A percentile compares a stretch with the other conserved stretches of the same genome.
phyloP scores from a whole-genome alignment of 2,113 vertebrate species.

The Anoplopoma fimbria region DNA sequence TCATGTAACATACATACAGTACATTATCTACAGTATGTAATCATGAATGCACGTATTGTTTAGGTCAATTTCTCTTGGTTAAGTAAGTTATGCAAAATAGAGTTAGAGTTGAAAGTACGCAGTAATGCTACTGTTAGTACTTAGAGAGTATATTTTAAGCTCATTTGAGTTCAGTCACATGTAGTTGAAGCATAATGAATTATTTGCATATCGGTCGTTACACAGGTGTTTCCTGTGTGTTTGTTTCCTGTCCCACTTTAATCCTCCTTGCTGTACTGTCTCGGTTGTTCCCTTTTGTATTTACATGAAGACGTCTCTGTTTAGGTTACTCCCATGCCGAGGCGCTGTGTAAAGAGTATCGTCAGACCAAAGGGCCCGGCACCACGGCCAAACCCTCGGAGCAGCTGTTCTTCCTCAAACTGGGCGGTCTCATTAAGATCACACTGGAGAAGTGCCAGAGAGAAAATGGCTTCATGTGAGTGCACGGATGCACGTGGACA shows the following conservation, averaged over 20 bases:
- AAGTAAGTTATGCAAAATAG: neutral
- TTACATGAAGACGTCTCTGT: slow-evolving; percentile 14
- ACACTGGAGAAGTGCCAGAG: slow-evolving; percentile 96
- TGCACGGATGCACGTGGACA: neutral
- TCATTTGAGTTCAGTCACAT: slow-evolving; percentile 13
- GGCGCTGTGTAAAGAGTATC: slow-evolving; percentile 95
- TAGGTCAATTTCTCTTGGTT: neutral
- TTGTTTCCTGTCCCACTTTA: slow-evolving; percentile 20
- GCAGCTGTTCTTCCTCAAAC: slow-evolving; percentile 96
- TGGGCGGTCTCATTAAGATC: slow-evolving; percentile 91
- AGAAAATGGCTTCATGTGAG: slow-evolving; percentile 99
- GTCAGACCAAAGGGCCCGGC: slow-evolving; percentile 96
- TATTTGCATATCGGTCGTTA: neutral
- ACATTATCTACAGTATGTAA: neutral
- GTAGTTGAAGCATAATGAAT: neutral
- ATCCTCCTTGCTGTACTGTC: neutral
- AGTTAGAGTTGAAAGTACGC: neutral
- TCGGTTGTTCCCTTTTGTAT: neutral
- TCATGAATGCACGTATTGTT: neutral
- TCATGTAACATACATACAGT: neutral
- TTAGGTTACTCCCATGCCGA: slow-evolving; percentile 93
- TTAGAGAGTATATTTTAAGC: too few relatives aligned
- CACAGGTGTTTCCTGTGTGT: slow-evolving; percentile 53
- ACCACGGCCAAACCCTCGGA: slow-evolving; percentile 95
- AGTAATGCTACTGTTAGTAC: neutral